phyloP scores from a whole-genome alignment of 2,888 invertebrate genomes.

The Alviniconcha strummeri region DNA sequence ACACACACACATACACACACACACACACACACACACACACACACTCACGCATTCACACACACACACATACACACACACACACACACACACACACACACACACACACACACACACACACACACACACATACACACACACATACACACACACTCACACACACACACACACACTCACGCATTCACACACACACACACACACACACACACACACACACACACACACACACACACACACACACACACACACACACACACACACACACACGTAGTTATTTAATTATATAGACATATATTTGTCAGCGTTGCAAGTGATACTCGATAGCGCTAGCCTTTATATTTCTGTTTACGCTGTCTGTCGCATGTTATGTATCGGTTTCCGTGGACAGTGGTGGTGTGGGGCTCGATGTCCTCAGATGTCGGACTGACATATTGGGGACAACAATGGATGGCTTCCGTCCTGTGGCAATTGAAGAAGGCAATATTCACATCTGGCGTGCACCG shows the following conservation, averaged over 20 bases:
- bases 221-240: conserved; percentile 17
- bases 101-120: no score
- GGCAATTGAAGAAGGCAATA: no score
- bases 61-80: conserved; percentile 5
- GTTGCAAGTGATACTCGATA: no score
- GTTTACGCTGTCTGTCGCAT: no score
- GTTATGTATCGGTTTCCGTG: no score
- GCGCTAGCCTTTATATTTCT: no score
- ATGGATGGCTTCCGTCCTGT: no score
- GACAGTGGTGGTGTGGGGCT: no score
- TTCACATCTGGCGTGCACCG: no score
- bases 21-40: conserved; percentile 11
- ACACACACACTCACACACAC: neutral
- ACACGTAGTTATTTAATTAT: neutral
- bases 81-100: neutral
- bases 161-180: neutral
- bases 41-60: neutral
- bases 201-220: conserved; percentile 13
- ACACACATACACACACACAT: neutral
- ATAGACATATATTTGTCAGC: no score
- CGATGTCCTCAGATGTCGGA: no score
- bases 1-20: neutral
- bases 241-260: conserved; percentile 14
- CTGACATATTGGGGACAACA: no score
- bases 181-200: conserved; percentile 4